Conservation (phyloP, 1,140 invertebrate genomes). For the Rhopalosiphum maidis region DNA sequence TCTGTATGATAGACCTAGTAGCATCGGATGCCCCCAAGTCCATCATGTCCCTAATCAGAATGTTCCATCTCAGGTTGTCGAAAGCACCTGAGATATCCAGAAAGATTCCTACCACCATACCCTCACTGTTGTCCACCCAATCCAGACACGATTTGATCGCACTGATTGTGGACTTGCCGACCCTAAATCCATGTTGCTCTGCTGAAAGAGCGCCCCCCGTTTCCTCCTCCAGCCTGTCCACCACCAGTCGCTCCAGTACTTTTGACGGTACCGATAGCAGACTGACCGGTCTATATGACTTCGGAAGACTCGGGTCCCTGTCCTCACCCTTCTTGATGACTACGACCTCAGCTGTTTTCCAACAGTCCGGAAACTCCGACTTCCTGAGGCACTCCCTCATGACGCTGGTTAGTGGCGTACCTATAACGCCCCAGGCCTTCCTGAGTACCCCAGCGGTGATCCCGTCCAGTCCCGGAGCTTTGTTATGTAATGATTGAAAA, state of each 20-base stretch:
- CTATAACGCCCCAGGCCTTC: not conserved
- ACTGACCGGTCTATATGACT: not conserved
- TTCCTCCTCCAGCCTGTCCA: not conserved
- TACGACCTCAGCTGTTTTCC: not conserved
- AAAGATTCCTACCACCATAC: not conserved
- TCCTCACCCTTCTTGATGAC: not conserved
- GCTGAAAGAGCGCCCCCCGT: not conserved
- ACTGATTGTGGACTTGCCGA: not conserved
- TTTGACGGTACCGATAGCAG: not conserved
- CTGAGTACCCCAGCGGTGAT: not conserved
- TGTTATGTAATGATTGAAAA: too few relatives aligned
- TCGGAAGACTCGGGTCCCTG: not conserved
- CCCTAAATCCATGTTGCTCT: not conserved
- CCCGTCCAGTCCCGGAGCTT: not conserved
- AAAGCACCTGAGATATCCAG: not conserved
- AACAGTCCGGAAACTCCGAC: not conserved
- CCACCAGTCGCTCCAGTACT: not conserved
- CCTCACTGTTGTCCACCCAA: not conserved
- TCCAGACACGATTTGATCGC: not conserved
- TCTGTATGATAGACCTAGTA: not conserved
- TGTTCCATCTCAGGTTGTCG: not conserved
- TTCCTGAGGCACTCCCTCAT: not conserved
- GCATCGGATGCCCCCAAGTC: not conserved
- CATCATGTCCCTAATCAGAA: not conserved
- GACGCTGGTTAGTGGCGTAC: not conserved